These are phyloP conservation scores for Phenganax marumi DNA, from an alignment of 92 coral and sea anemone genomes.

Conservation along the genomic window DNA sequence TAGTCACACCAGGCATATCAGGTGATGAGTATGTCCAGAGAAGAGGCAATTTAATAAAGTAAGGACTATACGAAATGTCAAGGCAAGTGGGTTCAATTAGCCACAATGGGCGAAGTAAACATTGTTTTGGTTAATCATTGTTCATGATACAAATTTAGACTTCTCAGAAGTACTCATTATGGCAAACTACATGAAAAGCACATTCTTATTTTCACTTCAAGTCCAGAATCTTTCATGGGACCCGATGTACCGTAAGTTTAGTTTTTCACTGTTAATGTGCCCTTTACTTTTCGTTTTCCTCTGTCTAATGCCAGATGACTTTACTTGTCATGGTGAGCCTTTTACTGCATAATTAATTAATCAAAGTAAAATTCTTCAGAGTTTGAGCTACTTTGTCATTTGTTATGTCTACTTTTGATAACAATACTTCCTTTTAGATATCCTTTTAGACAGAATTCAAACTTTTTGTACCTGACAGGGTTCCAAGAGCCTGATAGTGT, in stretches of 20 bases:
- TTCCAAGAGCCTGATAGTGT: slow-evolving; percentile 96
- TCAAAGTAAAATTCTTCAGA: background rate
- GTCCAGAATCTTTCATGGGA: slow-evolving; percentile 73
- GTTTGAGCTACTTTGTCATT: background rate
- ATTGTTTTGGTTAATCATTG: too few species aligned
- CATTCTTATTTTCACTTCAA: slow-evolving; percentile 74
- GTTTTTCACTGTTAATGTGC: too few species aligned
- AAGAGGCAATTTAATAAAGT: slow-evolving; percentile 86
- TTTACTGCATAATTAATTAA: background rate
- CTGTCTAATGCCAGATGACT: too few species aligned
- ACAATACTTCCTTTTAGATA: slow-evolving; percentile 54
- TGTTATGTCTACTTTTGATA: background rate
- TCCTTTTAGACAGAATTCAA: slow-evolving; percentile 89
- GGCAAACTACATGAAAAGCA: slow-evolving; percentile 83
- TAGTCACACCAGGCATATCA: slow-evolving; percentile 93
- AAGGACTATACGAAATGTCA: background rate
- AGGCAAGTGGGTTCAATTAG: too few species aligned
- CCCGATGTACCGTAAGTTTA: slow-evolving; percentile 90
- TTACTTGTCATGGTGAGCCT: background rate
- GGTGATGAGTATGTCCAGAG: slow-evolving; percentile 87
- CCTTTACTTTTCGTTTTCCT: too few species aligned
- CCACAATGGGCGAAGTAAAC: too few species aligned
- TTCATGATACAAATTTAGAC: slow-evolving; percentile 37
- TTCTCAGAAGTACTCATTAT: slow-evolving; percentile 80
- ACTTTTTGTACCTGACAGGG: slow-evolving; percentile 91